These are phyloP conservation scores for Pocillopora meandrina DNA, from an alignment of 92 coral and sea anemone genomes.

Conservation along the genomic window DNA sequence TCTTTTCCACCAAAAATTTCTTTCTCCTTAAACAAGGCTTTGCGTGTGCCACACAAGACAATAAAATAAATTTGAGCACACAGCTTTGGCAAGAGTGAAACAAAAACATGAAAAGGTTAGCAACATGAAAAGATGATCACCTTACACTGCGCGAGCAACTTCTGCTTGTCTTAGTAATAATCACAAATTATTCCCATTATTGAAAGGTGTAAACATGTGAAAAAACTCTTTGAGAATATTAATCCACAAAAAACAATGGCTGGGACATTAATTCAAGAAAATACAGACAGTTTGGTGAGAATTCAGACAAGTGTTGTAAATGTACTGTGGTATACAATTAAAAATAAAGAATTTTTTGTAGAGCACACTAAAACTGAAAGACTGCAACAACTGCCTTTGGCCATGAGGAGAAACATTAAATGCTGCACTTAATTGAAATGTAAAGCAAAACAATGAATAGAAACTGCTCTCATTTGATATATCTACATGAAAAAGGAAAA, in stretches of 20 bases:
- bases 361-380: background rate
- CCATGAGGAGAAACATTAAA: background rate
- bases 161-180: constrained; percentile 6
- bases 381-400: background rate
- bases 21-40: background rate
- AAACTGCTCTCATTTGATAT: background rate
- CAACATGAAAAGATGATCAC: background rate
- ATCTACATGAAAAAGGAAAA: background rate
- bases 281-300: background rate
- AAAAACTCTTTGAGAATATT: background rate
- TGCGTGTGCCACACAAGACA: background rate
- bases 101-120: background rate
- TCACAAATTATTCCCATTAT: constrained; percentile 4
- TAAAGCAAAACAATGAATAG: background rate
- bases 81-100: background rate
- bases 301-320: background rate
- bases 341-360: background rate
- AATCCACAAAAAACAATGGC: background rate
- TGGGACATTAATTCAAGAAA: background rate
- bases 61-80: background rate
- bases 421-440: constrained; percentile 1
- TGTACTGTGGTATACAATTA: background rate
- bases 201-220: background rate
- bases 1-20: constrained; percentile 9
- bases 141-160: background rate